Evolutionary conservation across 2,797 vertebrate genomes (phyloP).

Genomic region (Eulemur mongoz): DNA sequence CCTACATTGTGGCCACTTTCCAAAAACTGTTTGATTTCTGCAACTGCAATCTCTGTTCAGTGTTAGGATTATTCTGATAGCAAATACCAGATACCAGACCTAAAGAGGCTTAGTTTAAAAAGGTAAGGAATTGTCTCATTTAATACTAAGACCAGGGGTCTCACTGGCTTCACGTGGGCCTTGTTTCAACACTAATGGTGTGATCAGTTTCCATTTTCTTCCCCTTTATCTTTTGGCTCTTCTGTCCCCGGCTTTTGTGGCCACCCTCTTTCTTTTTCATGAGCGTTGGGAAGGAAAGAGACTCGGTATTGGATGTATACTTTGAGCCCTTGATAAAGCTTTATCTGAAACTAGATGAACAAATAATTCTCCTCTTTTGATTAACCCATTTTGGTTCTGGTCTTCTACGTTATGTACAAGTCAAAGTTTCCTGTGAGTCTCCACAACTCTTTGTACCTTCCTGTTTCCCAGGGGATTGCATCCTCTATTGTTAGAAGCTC

Average conservation of each 20-base stretch:
- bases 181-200: background rate
- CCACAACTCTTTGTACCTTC: background rate
- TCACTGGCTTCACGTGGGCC: background rate
- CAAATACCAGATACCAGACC: background rate
- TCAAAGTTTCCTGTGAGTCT: background rate
- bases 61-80: background rate
- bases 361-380: background rate
- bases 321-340: background rate
- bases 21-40: background rate
- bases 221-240: background rate
- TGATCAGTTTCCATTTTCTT: background rate
- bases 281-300: background rate
- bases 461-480: background rate
- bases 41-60: background rate
- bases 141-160: background rate
- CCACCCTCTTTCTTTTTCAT: background rate
- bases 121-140: background rate
- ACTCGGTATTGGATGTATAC: background rate
- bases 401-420: background rate
- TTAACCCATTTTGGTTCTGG: background rate
- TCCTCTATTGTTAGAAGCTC: background rate
- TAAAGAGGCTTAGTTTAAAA: background rate
- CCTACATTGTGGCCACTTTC: background rate
- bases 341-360: conserved; percentile 1
- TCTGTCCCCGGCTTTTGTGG: background rate